Percentiles rank a stretch among this genome's conserved stretches.
These are phyloP conservation scores for Tachyglossus aculeatus DNA, from an alignment of 2,797 vertebrate species.

Conservation along the genomic window DNA sequence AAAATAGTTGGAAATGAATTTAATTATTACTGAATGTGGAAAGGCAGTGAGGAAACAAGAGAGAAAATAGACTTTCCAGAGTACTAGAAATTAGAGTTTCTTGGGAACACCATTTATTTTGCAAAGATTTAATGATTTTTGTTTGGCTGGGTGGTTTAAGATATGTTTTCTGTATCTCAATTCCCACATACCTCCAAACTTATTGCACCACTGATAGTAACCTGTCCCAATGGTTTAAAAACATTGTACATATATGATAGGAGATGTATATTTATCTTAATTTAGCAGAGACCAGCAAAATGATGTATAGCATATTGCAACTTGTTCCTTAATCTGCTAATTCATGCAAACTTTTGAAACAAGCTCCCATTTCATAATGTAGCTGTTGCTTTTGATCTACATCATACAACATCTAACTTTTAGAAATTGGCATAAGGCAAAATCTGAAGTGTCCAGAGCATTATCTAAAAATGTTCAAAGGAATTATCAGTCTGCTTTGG, in stretches of 20 bases:
- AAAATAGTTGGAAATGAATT: background rate
- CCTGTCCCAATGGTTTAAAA: too few relatives aligned
- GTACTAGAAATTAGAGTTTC: background rate
- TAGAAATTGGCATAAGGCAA: background rate
- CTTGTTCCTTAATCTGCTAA: slow-evolving; percentile 15
- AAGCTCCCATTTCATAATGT: background rate
- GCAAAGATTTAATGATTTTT: too few relatives aligned
- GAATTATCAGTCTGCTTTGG: background rate
- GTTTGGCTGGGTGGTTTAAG: too few relatives aligned
- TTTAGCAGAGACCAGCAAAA: slow-evolving; percentile 13
- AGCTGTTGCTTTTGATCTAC: background rate
- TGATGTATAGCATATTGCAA: background rate
- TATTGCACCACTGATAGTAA: too few relatives aligned
- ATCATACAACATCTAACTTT: background rate
- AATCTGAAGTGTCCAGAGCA: background rate
- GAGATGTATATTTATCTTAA: background rate
- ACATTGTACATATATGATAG: too few relatives aligned
- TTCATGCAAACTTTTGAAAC: slow-evolving; percentile 27
- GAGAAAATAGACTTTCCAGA: background rate
- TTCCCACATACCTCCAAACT: too few relatives aligned
- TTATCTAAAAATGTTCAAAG: background rate
- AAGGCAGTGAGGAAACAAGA: background rate
- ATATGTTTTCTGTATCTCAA: too few relatives aligned
- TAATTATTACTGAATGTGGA: background rate
- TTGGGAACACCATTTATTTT: background rate